A percentile compares a stretch with the other conserved stretches of the same genome.
phyloP scores from a whole-genome alignment of 2,113 vertebrate species.

The Melanostigma gelatinosum region DNA sequence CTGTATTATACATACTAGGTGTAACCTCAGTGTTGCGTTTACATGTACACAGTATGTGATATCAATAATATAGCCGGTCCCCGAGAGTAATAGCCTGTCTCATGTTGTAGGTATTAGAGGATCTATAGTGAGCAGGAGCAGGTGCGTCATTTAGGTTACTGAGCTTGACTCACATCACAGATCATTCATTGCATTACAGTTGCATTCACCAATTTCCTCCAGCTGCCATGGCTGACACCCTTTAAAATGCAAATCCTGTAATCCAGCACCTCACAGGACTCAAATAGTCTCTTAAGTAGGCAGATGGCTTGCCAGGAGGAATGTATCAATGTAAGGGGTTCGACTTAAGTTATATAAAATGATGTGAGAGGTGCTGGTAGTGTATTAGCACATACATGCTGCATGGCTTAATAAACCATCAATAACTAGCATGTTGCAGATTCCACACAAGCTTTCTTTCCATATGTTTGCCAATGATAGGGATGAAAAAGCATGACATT shows the following conservation, averaged over 20 bases:
- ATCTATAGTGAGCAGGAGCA: conserved; percentile 42
- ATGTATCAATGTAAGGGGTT: conserved; percentile 32
- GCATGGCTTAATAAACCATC: not conserved
- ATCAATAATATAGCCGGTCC: conserved; percentile 25
- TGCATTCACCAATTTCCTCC: conserved; percentile 42
- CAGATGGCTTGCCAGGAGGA: conserved; percentile 14
- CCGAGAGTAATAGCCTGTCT: conserved; percentile 36
- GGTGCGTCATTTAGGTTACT: conserved; percentile 51
- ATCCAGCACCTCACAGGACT: conserved; percentile 54
- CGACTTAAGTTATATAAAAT: conserved; percentile 16
- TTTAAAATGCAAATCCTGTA: conserved; percentile 73
- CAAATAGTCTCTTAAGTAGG: conserved; percentile 54
- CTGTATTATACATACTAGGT: not conserved
- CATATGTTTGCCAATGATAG: not conserved
- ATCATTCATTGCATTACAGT: conserved; percentile 54
- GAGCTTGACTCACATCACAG: conserved; percentile 45
- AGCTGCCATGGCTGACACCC: conserved; percentile 55
- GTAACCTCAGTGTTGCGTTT: conserved; percentile 1
- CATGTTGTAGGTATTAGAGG: conserved; percentile 30
- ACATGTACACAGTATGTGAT: conserved; percentile 2
- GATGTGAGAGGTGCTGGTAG: not conserved
- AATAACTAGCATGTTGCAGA: not conserved
- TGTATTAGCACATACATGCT: conserved; percentile 3
- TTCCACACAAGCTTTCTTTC: conserved; percentile 1
- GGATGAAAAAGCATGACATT: conserved; percentile 6